Evolutionary conservation across 2,113 vertebrate genomes (phyloP), one percentile per base, ranked within the genome.

Genomic region (Chloropsis hardwickii): DNA sequence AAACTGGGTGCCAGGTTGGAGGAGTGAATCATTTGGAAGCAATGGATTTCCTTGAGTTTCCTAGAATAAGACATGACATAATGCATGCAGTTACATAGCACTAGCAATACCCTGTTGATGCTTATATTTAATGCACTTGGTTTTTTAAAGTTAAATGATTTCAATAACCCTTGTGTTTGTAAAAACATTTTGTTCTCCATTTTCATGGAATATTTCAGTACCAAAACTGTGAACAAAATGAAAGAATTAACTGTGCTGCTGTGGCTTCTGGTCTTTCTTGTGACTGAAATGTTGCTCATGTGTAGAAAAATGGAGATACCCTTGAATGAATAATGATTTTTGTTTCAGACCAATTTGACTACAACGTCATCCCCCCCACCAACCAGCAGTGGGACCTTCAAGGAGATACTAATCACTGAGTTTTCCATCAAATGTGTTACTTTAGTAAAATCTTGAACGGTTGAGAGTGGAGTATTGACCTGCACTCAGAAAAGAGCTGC

Each of bases 1-100:
- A 67, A 90, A 86, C 20, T 28, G 69, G 33, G 53, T 92, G 91
- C 87, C 73, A 77, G 44, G 48, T 54, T 83, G 88, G n/a, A 89
- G 27, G 23, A 81, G 53, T 64, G 82, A 93, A 88, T 92, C 11
- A 66, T 58, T 93, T 96, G 86, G 88, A 93, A 92, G 76, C 74
- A 37, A 18, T 27, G 44, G 79, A 45, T 86, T 93, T 93, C 72
- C 83, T 76, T 61, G 83, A 33, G 6, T 67, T 95, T 85, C 86
- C 83, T 87, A 80, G 76, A 94, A 93, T 86, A 86, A 86, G 47
- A 74, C n/a, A 84, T 61, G 44, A 81, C 66, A 54, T 80, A 76
- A 80, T 47, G 11, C 33, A 61, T 45, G 80, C 74, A 70, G 50
- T 82, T 87, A 76, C 3, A 4, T 1, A 62, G 79, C 81, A 2